Base-by-base conservation (phyloP, 2,113 vertebrate species). In the Blennius ocellaris region DNA sequence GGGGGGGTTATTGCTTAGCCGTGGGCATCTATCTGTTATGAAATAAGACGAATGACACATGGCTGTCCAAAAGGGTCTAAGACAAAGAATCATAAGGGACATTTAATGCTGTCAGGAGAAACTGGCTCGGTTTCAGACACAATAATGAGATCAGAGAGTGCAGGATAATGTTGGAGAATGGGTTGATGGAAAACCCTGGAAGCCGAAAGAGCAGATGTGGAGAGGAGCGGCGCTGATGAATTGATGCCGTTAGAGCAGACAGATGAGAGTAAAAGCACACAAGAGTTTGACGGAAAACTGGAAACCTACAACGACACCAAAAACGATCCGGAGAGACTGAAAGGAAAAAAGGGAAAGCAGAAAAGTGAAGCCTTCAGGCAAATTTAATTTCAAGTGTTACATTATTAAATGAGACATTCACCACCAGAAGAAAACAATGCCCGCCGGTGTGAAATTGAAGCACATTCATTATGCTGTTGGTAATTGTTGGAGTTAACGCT, bases 61-160 rank as follows among this genome's bases (percentile, higher is more conserved):
- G 60, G 57, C 57, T 70, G 53, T 73, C 79, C 47, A 64, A 69
- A 66, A 69, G 16, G 64, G 58, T 56, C 52, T 14, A 60, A 82
- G 76, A 83, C 76, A 74, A 83, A 85, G 90, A 86, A 78, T 78
- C 78, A 78, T 81, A 80, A 76, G 73, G 69, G 81, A 66, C 55
- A 57, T 85, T 89, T 81, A 85, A 80, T 38, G 69, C 75, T 76
- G 83, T 86, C 79, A 72, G 69, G 82, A 86, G 80, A 74, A 82
- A 80, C 73, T 48, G 75, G 56, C 63, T 89, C 82, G 11, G 80
- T 57, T 83, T 83, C 72, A 68, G 38, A 72, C 80, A 77, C 81
- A 55, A 70, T 88, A 87, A 90, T 73, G 83, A 80, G 69, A 72
- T 66, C 53, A 48, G 51, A 69, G 86, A 82, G 78, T 58, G 48